Base-by-base conservation (phyloP, 2,888 invertebrate genomes). In the Tachina lurida region DNA sequence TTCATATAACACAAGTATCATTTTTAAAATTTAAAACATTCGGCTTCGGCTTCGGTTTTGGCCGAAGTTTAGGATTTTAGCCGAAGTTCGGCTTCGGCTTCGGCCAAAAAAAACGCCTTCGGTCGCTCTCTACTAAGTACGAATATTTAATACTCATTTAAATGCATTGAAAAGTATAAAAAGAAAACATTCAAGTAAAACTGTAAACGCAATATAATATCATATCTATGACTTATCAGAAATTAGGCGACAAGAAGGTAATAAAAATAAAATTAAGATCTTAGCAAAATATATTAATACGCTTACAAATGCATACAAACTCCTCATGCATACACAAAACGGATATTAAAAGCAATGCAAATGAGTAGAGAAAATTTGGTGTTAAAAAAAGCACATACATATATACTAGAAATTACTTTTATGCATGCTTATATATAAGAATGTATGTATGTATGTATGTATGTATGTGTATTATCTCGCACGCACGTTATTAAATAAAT, bases 161-260 rank as follows among this genome's bases (percentile, higher is more conserved):
- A 83, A 86, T 86, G 86, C 86, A 86, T 86, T 73, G 83, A 79
- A 86, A 86, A 83, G 31, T 79, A 76, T 71, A 78, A 85, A 65
- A 65, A 75, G 71, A 19, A 56, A 15, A 49, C 22, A 58, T 13
- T 7, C 5, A 49, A 70, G 17, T 60, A 68, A 70, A 75, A 62
- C 63, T 49, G 54, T 73, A 73, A 78, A 82, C 70, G 78, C 63
- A 85, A 52, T 52, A 63, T 77, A 81, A 68, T 43, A 70, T 68
- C 5, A 39, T 82, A 82, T 78, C 74, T 79, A 47, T 62, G 78
- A 82, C 78, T 82, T 78, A 79, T 85, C 85, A 70, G 62, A 65
- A 79, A 76, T 82, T 79, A 83, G 86, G 86, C 86, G 82, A 65
- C 82, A 79, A 71, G 39, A 79, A 79, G 22, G 67, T 76, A 86